Evolutionary conservation across 2,113 vertebrate species (phyloP).

Genomic region (Entomyzon cyanotis): DNA sequence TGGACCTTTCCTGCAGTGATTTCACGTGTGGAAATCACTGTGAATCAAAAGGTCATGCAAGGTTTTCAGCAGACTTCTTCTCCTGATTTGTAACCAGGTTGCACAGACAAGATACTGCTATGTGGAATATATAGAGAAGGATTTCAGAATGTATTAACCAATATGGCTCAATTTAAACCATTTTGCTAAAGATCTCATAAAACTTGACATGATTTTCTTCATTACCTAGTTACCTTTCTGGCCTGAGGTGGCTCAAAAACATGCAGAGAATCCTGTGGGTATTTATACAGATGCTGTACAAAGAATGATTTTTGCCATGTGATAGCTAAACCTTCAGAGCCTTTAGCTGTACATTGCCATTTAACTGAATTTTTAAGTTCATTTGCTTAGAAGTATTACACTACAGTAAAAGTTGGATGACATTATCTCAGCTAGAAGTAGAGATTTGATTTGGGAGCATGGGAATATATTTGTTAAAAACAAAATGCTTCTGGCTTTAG

Average conservation of each 20-base stretch:
- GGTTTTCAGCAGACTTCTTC: not conserved
- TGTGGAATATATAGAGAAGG: not conserved
- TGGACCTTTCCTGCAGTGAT: not conserved
- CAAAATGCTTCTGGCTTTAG: not conserved
- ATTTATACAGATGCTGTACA: not conserved
- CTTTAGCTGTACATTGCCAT: not conserved
- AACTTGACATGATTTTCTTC: slow-evolving; percentile 6
- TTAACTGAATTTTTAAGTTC: not conserved
- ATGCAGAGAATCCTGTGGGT: not conserved
- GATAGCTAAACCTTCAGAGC: not conserved
- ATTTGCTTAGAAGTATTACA: not conserved
- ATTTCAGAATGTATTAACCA: slow-evolving; percentile 30
- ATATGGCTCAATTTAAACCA: slow-evolving; percentile 21
- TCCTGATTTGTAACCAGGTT: not conserved
- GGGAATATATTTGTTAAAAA: not conserved
- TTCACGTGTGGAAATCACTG: not conserved
- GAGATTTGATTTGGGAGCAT: not conserved
- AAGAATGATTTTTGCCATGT: not conserved
- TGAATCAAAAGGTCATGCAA: not conserved
- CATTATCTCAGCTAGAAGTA: not conserved
- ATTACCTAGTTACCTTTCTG: not conserved
- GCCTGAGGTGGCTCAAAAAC: not conserved
- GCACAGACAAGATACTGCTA: not conserved
- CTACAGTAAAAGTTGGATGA: not conserved
- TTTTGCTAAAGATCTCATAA: slow-evolving; percentile 46